Evolutionary conservation across 2,888 invertebrate genomes (phyloP), one percentile per base, ranked within the genome.

Genomic region (Petrolisthes manimaculis): DNA sequence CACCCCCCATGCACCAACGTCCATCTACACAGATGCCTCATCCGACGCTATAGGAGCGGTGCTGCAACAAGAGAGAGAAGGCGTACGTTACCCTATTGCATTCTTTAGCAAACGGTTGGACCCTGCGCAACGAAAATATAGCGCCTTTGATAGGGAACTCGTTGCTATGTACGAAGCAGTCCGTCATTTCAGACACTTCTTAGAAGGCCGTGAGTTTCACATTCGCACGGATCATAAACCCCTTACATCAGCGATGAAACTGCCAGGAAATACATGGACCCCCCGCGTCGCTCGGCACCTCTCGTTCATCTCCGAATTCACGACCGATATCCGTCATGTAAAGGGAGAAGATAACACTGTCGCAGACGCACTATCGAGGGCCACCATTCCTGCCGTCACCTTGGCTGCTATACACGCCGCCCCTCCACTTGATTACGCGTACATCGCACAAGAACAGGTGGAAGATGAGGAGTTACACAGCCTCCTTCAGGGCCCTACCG

Each of bases 281-380:
- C 93, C 93, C 0, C 85, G 93, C 1, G 93, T 93, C 87, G 90
- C 92, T 18, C 88, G 93, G 2, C 92, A 93, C 12, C 89, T 93
- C 0, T 84, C 89, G 2, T 88, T 86, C 61, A 91, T 93, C 24
- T 82, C 92, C 0, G 92, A 93, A 86, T 93, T 93, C 89, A 92
- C 92, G 0, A 93, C 92, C 0, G 92, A 92, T 81, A 92, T 93
- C 4, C 86, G 91, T 4, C 92, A 93, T 89, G 91, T 93, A 14
- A n/a, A n/a, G 5, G 56, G 56, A 54, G 80, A n/a, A 3, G 56
- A 80, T 1, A 80, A 56, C 1, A 18, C 56, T 54, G 77, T 51
- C 53, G 53, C 77, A 21, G 77, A 77, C 53, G 51, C 77, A 4
- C 53, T 51, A 51, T 77, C 51, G 12, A 4, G 77, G 53, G 51